These are phyloP conservation scores for Erebia ligea DNA, from an alignment of 2,888 invertebrate species.

Conservation along the genomic window DNA sequence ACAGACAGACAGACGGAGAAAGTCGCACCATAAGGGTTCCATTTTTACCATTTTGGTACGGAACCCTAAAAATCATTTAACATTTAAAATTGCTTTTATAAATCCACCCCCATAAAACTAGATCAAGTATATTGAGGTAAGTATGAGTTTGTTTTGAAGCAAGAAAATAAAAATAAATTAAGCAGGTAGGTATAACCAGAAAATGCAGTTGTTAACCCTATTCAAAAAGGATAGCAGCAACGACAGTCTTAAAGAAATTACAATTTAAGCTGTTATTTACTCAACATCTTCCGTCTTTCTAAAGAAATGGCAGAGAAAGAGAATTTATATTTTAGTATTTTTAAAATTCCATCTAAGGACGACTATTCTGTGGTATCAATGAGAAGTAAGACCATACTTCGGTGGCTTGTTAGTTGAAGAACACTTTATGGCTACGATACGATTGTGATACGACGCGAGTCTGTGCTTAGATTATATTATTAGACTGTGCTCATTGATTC, in stretches of 20 bases:
- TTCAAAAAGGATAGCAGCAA: not conserved
- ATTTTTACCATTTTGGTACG: too few relatives aligned
- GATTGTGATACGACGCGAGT: constrained; percentile 14
- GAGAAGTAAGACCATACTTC: constrained; percentile 22
- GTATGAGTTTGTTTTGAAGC: too few relatives aligned
- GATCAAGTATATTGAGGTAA: too few relatives aligned
- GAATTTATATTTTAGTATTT: constrained; percentile 35
- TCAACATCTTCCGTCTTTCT: constrained; percentile 21
- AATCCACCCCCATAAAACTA: too few relatives aligned
- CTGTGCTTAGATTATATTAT: not conserved
- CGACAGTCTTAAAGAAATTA: not conserved
- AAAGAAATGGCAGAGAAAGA: constrained; percentile 31
- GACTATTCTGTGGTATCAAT: constrained; percentile 36
- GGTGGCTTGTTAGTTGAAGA: constrained; percentile 34
- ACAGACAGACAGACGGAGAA: too few relatives aligned
- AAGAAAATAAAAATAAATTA: not conserved
- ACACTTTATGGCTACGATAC: constrained; percentile 15
- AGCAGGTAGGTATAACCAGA: not conserved
- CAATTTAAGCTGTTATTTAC: constrained; percentile 26
- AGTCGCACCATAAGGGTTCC: too few relatives aligned
- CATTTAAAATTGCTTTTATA: too few relatives aligned
- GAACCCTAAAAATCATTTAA: too few relatives aligned
- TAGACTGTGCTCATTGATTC: not conserved
- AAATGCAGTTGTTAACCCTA: not conserved
- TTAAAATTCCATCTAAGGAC: constrained; percentile 28